Evolutionary conservation across 2,888 invertebrate species (phyloP).

Genomic region (Hybos culiciformis): DNA sequence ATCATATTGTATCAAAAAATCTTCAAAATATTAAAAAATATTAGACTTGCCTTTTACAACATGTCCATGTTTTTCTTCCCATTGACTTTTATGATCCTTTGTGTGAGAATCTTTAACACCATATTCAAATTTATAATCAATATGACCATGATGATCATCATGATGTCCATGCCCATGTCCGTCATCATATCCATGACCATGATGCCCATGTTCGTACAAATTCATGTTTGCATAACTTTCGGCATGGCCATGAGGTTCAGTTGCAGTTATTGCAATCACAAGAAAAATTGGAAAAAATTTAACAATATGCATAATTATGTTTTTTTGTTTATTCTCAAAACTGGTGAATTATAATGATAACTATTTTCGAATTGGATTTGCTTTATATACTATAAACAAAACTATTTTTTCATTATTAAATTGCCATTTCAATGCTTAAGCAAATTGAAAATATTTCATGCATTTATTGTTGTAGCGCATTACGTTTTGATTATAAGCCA

Average conservation of each 20-base stretch:
- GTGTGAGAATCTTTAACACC: constrained; percentile 30
- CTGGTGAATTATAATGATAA: too few relatives aligned
- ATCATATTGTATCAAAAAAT: background rate
- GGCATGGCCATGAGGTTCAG: background rate
- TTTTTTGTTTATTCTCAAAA: background rate
- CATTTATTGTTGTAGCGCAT: too few relatives aligned
- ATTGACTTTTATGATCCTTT: constrained; percentile 28
- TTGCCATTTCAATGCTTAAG: too few relatives aligned
- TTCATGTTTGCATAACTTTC: background rate
- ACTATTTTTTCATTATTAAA: too few relatives aligned
- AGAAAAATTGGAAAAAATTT: background rate
- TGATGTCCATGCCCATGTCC: constrained; percentile 4
- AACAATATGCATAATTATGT: background rate
- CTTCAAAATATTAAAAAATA: background rate
- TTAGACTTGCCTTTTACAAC: constrained; percentile 28
- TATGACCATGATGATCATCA: constrained; percentile 30
- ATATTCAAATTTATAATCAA: constrained; percentile 28
- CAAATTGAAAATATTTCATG: too few relatives aligned
- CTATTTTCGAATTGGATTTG: too few relatives aligned
- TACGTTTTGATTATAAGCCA: too few relatives aligned
- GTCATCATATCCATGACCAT: background rate
- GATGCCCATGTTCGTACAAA: background rate
- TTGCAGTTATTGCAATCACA: background rate
- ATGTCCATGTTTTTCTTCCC: constrained; percentile 35
- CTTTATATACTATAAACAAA: too few relatives aligned